Evolutionary conservation across 2,888 invertebrate species (phyloP).

Genomic region (Eumerus sabulonum): DNA sequence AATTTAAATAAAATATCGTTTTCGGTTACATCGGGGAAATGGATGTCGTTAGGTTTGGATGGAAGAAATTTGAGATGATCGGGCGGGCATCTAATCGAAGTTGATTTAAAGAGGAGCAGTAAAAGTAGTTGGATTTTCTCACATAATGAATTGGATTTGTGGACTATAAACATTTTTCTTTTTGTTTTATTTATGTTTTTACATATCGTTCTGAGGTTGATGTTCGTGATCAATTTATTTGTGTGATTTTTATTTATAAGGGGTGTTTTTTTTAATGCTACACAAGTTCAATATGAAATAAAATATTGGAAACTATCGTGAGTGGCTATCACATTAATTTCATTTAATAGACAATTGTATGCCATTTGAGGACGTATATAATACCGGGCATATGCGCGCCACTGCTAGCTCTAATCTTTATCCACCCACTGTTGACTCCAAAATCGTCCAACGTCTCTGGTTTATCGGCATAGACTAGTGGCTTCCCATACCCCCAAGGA

Average conservation of each 20-base stretch:
- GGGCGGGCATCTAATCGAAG: conserved; percentile 35
- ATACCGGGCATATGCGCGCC: no score
- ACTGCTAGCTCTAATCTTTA: no score
- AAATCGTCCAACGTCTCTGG: no score
- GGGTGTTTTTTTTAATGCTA: not conserved
- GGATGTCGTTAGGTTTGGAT: not conserved
- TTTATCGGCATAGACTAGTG: no score
- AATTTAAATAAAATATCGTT: conserved; percentile 67
- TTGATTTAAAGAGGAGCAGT: conserved; percentile 63
- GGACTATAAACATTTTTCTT: not conserved
- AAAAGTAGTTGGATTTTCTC: conserved; percentile 31
- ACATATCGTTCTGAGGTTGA: not conserved
- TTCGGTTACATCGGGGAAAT: conserved; percentile 36
- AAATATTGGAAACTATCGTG: no score
- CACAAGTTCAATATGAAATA: no score
- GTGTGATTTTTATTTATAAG: not conserved
- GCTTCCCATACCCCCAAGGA: no score
- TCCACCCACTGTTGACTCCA: no score
- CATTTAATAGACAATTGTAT: no score
- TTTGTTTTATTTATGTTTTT: not conserved
- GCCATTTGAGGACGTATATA: no score
- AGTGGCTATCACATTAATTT: no score
- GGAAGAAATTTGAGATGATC: conserved; percentile 51
- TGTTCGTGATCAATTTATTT: not conserved
- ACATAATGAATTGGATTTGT: not conserved